Percentiles rank a stretch among this genome's conserved stretches.
phyloP scores from a whole-genome alignment of 35 echinoderm and acorn worm species.

The Amphiura filiformis region DNA sequence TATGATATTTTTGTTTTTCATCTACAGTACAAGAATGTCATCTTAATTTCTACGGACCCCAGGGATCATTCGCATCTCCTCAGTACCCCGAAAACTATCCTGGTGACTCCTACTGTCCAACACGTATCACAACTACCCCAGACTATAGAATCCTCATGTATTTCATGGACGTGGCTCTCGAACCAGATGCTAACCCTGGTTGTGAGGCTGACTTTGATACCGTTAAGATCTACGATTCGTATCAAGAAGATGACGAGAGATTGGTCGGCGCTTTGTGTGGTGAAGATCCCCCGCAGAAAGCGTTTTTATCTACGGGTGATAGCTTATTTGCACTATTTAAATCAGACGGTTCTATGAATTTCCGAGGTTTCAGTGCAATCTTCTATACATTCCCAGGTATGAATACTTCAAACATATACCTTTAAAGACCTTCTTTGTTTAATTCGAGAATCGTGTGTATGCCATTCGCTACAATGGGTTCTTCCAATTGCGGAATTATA shows the following conservation, averaged over 20 bases:
- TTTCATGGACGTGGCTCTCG: not conserved
- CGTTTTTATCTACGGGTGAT: not conserved
- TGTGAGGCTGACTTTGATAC: not conserved
- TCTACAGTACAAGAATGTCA: not conserved
- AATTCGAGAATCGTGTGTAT: too few relatives aligned
- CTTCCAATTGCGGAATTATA: too few relatives aligned
- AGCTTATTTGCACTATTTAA: not conserved
- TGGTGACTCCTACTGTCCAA: not conserved
- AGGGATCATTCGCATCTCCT: slow-evolving; percentile 29
- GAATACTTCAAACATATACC: not conserved
- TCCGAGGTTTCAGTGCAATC: not conserved
- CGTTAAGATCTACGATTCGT: not conserved
- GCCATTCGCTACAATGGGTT: too few relatives aligned
- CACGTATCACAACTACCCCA: not conserved
- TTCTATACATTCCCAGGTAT: not conserved
- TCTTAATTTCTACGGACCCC: not conserved
- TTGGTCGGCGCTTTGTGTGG: not conserved
- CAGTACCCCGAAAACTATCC: slow-evolving; percentile 35
- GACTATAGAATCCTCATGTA: not conserved
- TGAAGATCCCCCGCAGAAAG: not conserved
- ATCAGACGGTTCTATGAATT: not conserved
- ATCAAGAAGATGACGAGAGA: not conserved
- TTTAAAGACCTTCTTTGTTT: too few relatives aligned
- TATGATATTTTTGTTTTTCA: not conserved
- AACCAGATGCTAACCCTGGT: not conserved